phyloP scores from a whole-genome alignment of 2,888 invertebrate genomes.

The Elgonia sp. region DNA sequence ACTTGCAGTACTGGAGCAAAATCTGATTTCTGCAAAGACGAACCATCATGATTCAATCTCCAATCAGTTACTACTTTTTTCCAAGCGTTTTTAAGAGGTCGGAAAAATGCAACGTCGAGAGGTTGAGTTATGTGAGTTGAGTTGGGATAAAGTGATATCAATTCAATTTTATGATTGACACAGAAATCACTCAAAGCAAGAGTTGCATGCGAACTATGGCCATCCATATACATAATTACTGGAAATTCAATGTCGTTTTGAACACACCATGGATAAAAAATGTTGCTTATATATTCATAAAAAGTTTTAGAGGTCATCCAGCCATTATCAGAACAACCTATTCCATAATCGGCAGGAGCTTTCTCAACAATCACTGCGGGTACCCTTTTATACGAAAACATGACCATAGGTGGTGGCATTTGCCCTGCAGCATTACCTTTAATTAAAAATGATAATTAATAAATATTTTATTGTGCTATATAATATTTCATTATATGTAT shows the following conservation, averaged over 20 bases:
- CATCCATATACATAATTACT: slow-evolving; percentile 76
- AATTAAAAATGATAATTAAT: too few species aligned
- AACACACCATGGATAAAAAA: slow-evolving; percentile 70
- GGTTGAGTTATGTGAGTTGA: slow-evolving; percentile 53
- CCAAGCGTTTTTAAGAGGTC: slow-evolving; percentile 30
- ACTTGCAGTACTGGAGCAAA: too few species aligned
- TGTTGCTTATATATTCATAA: slow-evolving; percentile 67
- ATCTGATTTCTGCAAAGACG: too few species aligned
- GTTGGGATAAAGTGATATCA: slow-evolving; percentile 48
- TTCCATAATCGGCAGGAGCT: slow-evolving; percentile 65
- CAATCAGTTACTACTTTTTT: neutral
- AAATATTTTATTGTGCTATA: too few species aligned
- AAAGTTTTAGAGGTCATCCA: slow-evolving; percentile 50
- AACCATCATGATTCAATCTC: too few species aligned
- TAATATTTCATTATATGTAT: too few species aligned
- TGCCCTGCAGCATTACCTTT: too few species aligned
- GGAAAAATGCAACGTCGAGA: slow-evolving; percentile 35
- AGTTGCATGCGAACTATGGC: slow-evolving; percentile 77
- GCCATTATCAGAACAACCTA: slow-evolving; percentile 33
- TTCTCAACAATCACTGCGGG: slow-evolving; percentile 78
- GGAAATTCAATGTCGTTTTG: slow-evolving; percentile 70
- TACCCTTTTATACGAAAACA: slow-evolving; percentile 80
- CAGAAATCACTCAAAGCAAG: slow-evolving; percentile 71
- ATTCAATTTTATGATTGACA: slow-evolving; percentile 27
- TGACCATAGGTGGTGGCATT: too few species aligned